Conservation (phyloP, 2,113 vertebrate species). For the Indicator indicator region DNA sequence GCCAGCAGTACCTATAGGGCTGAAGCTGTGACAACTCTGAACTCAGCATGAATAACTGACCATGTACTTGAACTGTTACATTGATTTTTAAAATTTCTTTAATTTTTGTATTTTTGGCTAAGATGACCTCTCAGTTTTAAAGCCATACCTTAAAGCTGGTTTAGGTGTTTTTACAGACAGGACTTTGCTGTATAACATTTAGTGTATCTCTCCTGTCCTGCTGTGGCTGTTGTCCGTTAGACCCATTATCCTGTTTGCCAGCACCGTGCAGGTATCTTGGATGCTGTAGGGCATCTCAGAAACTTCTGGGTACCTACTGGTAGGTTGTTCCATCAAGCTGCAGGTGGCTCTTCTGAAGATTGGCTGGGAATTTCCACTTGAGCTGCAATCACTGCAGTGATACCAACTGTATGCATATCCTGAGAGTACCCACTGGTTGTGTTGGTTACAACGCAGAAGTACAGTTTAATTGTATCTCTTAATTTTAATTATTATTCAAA, state of each 20-base stretch:
- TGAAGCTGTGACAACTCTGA: background rate
- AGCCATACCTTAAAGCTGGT: background rate
- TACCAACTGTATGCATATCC: background rate
- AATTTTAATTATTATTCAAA: background rate
- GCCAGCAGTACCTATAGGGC: background rate
- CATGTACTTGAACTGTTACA: background rate
- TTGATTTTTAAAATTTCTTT: background rate
- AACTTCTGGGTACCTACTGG: background rate
- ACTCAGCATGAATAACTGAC: background rate
- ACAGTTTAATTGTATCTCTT: background rate
- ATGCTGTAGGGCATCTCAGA: background rate
- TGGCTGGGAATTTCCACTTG: background rate
- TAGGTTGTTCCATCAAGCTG: background rate
- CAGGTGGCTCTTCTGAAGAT: fast-evolving
- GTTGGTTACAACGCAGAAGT: background rate
- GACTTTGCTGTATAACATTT: fast-evolving
- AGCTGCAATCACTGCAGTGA: background rate
- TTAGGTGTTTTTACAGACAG: background rate
- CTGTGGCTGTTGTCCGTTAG: background rate
- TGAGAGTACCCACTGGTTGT: background rate
- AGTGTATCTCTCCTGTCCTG: background rate
- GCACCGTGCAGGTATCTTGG: background rate
- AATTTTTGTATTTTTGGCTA: background rate
- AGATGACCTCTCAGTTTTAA: background rate
- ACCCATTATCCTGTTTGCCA: background rate